Conservation (phyloP, 2,888 invertebrate species). For the Drosophila mercatorum region DNA sequence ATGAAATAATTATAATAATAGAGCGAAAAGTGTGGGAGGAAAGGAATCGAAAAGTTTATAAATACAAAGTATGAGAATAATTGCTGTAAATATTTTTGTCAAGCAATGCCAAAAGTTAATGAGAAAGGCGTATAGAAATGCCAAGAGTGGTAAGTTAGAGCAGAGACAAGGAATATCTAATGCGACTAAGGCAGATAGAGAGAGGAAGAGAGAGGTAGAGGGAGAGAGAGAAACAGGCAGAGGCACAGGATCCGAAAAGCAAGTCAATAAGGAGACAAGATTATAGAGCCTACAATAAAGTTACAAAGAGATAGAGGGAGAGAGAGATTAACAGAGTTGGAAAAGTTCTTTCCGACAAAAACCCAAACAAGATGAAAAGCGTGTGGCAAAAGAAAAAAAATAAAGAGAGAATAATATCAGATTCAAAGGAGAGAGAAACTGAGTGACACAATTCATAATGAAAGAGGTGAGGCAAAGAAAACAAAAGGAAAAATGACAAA, state of each 20-base stretch:
- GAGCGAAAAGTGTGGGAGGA: not conserved
- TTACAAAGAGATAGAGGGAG: too few species aligned
- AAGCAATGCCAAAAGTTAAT: not conserved
- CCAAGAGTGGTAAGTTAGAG: not conserved
- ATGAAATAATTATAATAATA: not conserved
- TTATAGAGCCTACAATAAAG: too few species aligned
- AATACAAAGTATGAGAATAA: too few species aligned
- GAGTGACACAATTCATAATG: too few species aligned
- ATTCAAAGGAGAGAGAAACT: not conserved
- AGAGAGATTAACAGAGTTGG: too few species aligned
- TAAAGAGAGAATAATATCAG: not conserved
- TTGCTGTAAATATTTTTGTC: not conserved
- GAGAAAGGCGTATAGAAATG: not conserved
- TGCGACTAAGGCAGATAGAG: not conserved
- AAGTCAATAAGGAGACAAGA: too few species aligned
- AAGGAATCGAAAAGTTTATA: not conserved
- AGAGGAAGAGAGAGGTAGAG: not conserved
- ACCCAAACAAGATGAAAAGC: too few species aligned
- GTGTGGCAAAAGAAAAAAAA: too few species aligned
- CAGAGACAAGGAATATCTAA: accelerated
- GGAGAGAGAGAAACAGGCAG: too few species aligned
- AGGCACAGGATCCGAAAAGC: too few species aligned
- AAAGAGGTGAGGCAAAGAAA: too few species aligned
- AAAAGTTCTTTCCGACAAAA: too few species aligned
- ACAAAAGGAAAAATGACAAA: not conserved